These are phyloP conservation scores for Musca vetustissima DNA, from an alignment of 1,140 invertebrate genomes.

Conservation along the genomic window DNA sequence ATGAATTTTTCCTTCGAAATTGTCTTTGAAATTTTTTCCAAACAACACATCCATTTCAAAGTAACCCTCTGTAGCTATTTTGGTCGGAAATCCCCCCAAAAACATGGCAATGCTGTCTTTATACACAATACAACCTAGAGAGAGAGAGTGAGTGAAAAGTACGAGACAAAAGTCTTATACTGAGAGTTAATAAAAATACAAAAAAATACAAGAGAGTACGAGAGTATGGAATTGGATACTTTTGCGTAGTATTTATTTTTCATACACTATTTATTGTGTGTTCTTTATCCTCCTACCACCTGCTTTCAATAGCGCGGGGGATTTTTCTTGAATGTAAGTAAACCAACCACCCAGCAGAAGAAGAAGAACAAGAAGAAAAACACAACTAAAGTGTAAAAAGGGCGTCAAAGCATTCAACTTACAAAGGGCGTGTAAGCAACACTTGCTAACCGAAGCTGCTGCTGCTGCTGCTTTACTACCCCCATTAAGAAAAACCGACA, in stretches of 20 bases:
- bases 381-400: conserved; percentile 8
- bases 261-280: neutral
- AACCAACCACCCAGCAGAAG: neutral
- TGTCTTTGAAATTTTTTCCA: too few species aligned
- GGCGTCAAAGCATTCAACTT: conserved; percentile 17
- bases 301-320: neutral
- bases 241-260: conserved; percentile 2
- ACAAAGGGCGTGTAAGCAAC: conserved; percentile 15
- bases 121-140: too few species aligned
- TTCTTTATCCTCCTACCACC: neutral
- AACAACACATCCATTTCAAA: too few species aligned
- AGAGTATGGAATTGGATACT: neutral
- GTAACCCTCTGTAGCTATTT: too few species aligned
- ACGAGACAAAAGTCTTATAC: neutral
- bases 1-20: too few species aligned
- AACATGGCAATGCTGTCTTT: too few species aligned
- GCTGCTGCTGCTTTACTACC: too few species aligned
- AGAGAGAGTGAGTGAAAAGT: neutral
- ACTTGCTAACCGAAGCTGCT: neutral
- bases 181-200: too few species aligned
- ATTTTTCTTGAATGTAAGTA: neutral
- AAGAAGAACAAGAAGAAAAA: neutral
- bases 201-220: too few species aligned
- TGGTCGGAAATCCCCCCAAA: too few species aligned
- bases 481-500: too few species aligned